Percentiles rank a stretch among this genome's conserved stretches.
Evolutionary conservation across 1,140 invertebrate genomes (phyloP).

Genomic region (Bombus sibiricus): DNA sequence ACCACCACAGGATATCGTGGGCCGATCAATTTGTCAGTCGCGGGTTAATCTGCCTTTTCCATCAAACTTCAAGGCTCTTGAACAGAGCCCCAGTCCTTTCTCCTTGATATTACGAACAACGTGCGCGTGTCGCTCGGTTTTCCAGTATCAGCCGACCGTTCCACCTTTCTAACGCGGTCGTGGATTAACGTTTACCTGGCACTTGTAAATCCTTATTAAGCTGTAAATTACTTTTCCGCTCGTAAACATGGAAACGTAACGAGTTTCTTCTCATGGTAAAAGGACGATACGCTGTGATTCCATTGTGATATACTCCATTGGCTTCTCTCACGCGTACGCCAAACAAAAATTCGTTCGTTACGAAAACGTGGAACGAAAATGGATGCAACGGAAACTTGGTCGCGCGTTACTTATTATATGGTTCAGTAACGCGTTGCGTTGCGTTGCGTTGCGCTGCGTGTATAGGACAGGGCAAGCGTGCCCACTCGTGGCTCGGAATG

Average conservation of each 20-base stretch:
- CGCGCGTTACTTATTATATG: conserved; percentile 24
- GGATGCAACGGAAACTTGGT: too few relatives aligned
- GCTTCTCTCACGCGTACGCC: accelerated
- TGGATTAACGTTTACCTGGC: neutral
- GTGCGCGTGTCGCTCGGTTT: conserved; percentile 18
- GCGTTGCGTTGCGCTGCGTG: neutral
- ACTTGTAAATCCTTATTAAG: neutral
- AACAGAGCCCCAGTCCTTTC: conserved; percentile 46
- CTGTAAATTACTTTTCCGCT: neutral
- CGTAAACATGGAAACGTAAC: too few relatives aligned
- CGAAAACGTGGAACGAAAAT: neutral
- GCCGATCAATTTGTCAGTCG: conserved; percentile 49
- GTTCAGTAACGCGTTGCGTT: conserved; percentile 1
- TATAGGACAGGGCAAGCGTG: neutral
- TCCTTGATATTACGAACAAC: conserved; percentile 44
- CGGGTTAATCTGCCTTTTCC: conserved; percentile 57
- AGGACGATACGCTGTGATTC: too few relatives aligned
- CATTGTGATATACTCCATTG: too few relatives aligned
- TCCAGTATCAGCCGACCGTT: conserved; percentile 26
- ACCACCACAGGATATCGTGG: conserved; percentile 41
- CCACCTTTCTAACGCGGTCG: conserved; percentile 17
- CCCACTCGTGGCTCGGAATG: conserved; percentile 64
- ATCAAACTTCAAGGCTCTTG: conserved; percentile 56
- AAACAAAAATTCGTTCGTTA: neutral
- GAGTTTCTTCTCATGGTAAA: too few relatives aligned